Conservation (phyloP, 1,140 invertebrate genomes). For the Linepithema humile region DNA sequence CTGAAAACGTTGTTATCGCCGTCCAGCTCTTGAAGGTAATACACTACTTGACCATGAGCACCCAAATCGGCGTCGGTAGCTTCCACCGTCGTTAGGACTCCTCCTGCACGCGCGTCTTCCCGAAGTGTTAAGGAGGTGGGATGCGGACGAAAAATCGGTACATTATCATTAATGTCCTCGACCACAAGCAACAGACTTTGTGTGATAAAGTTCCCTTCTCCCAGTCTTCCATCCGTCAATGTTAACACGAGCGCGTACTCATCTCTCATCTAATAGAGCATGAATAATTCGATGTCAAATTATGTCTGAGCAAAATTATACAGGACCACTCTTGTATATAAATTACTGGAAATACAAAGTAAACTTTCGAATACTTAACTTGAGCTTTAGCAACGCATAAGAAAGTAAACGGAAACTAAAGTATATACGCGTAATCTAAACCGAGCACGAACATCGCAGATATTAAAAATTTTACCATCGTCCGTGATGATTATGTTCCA, state of each 20-base stretch:
- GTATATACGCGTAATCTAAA: neutral
- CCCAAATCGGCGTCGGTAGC: constrained; percentile 96
- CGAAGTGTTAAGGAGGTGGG: constrained; percentile 91
- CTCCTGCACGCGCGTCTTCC: constrained; percentile 90
- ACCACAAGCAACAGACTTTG: constrained; percentile 95
- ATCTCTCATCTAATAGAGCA: constrained; percentile 88
- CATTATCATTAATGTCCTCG: constrained; percentile 96
- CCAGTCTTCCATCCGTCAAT: constrained; percentile 94
- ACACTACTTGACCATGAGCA: constrained; percentile 93
- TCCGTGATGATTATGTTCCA: neutral
- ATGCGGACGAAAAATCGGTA: constrained; percentile 94
- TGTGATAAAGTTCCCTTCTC: constrained; percentile 94
- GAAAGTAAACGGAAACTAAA: neutral
- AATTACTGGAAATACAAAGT: no score
- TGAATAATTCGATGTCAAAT: neutral
- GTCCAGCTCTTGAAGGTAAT: constrained; percentile 91
- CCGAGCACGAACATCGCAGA: neutral
- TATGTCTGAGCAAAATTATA: neutral
- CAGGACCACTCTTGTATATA: no score
- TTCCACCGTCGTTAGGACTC: constrained; percentile 92
- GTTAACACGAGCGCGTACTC: constrained; percentile 95
- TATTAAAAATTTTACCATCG: constrained; percentile 1
- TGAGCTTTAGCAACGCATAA: no score
- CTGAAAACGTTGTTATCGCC: constrained; percentile 91
- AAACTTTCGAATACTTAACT: neutral